Percentiles rank a stretch among this genome's conserved stretches.
These are phyloP conservation scores for Plumapathes pennacea DNA, from an alignment of 92 coral and sea anemone genomes.

Conservation along the genomic window DNA sequence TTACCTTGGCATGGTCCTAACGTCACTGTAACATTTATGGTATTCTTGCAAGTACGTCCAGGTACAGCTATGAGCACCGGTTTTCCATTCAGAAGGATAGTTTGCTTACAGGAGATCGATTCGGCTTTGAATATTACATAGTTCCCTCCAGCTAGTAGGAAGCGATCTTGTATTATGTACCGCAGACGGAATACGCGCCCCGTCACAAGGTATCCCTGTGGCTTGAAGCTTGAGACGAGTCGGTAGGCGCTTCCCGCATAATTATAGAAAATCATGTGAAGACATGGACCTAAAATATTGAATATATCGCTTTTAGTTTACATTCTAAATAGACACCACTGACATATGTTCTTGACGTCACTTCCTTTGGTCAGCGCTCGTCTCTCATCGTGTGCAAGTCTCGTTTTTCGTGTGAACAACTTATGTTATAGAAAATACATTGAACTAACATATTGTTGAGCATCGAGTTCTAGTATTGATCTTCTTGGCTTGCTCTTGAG, in stretches of 20 bases:
- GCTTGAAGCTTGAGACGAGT: constrained; percentile 66
- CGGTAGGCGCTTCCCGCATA: constrained; percentile 68
- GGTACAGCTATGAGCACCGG: constrained; percentile 42
- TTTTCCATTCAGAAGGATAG: constrained; percentile 55
- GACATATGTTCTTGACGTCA: no score
- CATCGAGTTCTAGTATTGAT: no score
- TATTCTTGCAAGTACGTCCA: constrained; percentile 35
- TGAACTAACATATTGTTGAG: no score
- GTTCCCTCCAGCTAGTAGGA: constrained; percentile 10
- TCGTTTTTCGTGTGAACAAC: no score
- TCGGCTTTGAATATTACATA: constrained; percentile 46
- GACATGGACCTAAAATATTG: constrained; percentile 52
- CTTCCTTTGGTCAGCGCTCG: no score
- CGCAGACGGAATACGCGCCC: constrained; percentile 64
- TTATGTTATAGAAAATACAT: no score
- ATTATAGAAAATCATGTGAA: constrained; percentile 55
- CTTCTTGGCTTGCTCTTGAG: no score
- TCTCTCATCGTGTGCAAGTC: no score
- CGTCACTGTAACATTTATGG: constrained; percentile 41
- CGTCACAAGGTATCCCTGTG: constrained; percentile 79
- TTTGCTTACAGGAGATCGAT: constrained; percentile 29
- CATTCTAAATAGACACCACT: no score
- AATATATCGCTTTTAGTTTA: no score
- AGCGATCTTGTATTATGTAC: constrained; percentile 47
- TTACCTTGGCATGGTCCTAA: constrained; percentile 22